phyloP scores from a whole-genome alignment of 2,888 invertebrate species.

The Epsilonema sp. region DNA sequence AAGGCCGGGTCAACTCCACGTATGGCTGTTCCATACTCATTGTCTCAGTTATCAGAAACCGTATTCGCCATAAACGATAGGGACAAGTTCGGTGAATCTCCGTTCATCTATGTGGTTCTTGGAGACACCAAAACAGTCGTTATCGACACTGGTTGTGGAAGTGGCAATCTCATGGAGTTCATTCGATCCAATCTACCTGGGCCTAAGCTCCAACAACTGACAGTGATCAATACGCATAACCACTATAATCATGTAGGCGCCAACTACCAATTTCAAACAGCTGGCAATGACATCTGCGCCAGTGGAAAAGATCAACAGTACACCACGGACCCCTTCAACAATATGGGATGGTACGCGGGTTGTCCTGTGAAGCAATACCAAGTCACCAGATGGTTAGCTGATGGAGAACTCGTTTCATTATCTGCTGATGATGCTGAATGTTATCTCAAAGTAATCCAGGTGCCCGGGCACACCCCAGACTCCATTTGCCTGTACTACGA shows the following conservation, averaged over 20 bases:
- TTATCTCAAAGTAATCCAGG: no score
- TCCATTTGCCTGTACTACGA: no score
- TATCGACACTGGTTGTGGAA: conserved; percentile 5
- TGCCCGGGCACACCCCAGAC: no score
- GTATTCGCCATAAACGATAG: neutral
- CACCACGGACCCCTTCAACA: conserved; percentile 1
- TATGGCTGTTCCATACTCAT: no score
- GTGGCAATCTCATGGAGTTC: neutral
- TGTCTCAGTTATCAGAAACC: neutral
- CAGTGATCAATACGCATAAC: conserved; percentile 8
- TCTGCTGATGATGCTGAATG: no score
- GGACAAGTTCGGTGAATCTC: conserved; percentile 1
- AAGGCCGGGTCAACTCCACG: no score
- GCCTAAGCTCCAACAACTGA: neutral
- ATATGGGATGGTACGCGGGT: conserved; percentile 2
- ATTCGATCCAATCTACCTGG: neutral
- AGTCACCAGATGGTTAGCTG: neutral
- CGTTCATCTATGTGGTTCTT: conserved; percentile 3
- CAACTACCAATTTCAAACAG: conserved; percentile 5
- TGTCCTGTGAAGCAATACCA: neutral
- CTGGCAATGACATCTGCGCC: neutral
- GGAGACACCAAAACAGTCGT: neutral
- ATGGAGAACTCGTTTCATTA: no score
- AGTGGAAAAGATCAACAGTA: neutral
- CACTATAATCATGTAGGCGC: conserved; percentile 8